Conservation (phyloP, 2,888 invertebrate genomes). For the Ophioninae sp. region DNA sequence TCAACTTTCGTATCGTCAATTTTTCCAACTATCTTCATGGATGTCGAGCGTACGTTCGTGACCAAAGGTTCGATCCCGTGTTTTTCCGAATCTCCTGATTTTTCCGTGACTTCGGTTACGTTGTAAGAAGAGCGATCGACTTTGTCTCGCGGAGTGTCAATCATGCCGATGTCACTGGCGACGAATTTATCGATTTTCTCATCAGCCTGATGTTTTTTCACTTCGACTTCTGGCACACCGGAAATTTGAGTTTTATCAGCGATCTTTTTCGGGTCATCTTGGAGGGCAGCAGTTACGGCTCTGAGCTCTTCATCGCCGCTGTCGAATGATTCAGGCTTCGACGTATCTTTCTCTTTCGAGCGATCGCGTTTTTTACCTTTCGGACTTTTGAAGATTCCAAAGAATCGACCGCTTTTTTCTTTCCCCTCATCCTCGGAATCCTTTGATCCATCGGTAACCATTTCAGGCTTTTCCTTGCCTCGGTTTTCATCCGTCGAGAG, state of each 20-base stretch:
- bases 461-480: constrained; percentile 52
- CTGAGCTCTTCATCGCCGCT: constrained; percentile 76
- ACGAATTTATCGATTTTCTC: constrained; percentile 59
- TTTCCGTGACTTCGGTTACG: constrained; percentile 53
- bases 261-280: constrained; percentile 72
- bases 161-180: constrained; percentile 59
- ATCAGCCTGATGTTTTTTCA: constrained; percentile 21
- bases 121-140: constrained; percentile 71
- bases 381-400: constrained; percentile 77
- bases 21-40: constrained; percentile 45
- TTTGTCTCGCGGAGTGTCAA: constrained; percentile 70
- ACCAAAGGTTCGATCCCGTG: constrained; percentile 43
- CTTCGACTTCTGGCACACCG: constrained; percentile 11
- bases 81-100: constrained; percentile 34
- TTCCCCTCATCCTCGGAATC: constrained; percentile 65
- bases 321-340: constrained; percentile 75
- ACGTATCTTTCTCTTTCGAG: constrained; percentile 73
- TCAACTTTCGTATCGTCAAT: constrained; percentile 38
- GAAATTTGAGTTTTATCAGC: constrained; percentile 69
- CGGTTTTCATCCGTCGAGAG: constrained; percentile 26
- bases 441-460: constrained; percentile 46
- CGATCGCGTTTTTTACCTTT: constrained; percentile 73
- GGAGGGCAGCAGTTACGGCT: constrained; percentile 71
- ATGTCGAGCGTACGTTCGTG: constrained; percentile 42
- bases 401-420: constrained; percentile 74